phyloP scores from a whole-genome alignment of 2,797 vertebrate species.

The Sternarchorhynchus goeldii region DNA sequence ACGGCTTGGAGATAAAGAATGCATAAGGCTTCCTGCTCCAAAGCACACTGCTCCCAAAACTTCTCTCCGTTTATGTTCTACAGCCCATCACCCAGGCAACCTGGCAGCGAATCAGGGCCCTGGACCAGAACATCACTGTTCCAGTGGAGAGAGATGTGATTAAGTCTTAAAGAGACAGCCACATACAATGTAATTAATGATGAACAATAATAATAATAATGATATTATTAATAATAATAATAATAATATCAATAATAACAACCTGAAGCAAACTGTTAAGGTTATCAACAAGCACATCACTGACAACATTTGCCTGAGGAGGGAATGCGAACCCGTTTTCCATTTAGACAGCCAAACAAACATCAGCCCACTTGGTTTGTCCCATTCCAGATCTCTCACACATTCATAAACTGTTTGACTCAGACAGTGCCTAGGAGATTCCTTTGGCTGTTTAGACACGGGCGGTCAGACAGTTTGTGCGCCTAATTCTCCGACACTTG shows the following conservation, averaged over 20 bases:
- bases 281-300: conserved; percentile 19
- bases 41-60: conserved; percentile 65
- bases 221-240: no score
- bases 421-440: conserved; percentile 56
- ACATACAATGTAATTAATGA: conserved; percentile 2
- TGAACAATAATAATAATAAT: background rate
- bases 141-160: conserved; percentile 44
- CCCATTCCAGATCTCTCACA: background rate
- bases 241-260: no score
- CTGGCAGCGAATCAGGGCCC: conserved; percentile 61
- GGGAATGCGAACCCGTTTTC: conserved; percentile 34
- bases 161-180: conserved; percentile 50
- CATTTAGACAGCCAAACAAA: conserved; percentile 30
- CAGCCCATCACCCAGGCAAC: conserved; percentile 71
- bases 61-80: conserved; percentile 70
- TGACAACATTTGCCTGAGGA: conserved; percentile 15
- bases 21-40: conserved; percentile 76
- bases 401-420: conserved; percentile 3
- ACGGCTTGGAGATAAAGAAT: conserved; percentile 76
- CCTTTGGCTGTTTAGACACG: conserved; percentile 55
- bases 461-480: conserved; percentile 54
- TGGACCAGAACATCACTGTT: conserved; percentile 53
- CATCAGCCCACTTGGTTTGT: background rate
- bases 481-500: conserved; percentile 60
- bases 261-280: background rate